These are phyloP conservation scores for Apus apus DNA, from an alignment of 2,113 vertebrate species.

Conservation along the genomic window DNA sequence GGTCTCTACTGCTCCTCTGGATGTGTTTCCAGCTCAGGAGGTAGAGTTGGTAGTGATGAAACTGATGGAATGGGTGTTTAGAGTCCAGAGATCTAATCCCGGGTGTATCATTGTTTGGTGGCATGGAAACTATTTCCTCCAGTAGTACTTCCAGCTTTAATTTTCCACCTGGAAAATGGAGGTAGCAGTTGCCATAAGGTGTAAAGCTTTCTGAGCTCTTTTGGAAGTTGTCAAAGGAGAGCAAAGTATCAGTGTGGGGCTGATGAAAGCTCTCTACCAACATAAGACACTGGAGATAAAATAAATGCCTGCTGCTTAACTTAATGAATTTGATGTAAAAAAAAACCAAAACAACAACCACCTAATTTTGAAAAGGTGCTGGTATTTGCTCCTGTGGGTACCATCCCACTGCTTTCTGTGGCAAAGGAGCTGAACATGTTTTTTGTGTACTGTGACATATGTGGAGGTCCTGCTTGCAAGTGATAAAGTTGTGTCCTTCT, in stretches of 20 bases:
- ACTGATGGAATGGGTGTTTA: background rate
- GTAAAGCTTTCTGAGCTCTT: background rate
- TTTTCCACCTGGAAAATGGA: conserved; percentile 15
- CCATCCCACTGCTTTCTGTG: background rate
- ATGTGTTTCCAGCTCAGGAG: background rate
- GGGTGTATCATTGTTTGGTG: background rate
- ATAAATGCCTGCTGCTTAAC: background rate
- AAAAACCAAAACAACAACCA: background rate
- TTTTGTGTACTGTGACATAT: background rate
- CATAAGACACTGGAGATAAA: background rate
- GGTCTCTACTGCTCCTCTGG: background rate
- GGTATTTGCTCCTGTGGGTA: background rate
- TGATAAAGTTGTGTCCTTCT: background rate
- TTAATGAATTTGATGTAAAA: background rate
- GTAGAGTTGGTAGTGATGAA: background rate
- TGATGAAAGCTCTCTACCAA: background rate
- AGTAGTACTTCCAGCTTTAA: background rate
- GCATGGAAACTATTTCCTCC: background rate
- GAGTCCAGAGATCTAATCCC: background rate
- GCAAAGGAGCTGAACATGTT: background rate
- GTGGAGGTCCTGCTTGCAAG: background rate
- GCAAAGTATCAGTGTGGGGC: rapidly evolving
- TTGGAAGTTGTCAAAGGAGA: background rate
- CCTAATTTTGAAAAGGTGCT: background rate
- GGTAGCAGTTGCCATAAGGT: background rate